Evolutionary conservation across 2,113 vertebrate genomes (phyloP), one percentile per base, ranked within the genome.

Genomic region (Phodopus roborovskii): DNA sequence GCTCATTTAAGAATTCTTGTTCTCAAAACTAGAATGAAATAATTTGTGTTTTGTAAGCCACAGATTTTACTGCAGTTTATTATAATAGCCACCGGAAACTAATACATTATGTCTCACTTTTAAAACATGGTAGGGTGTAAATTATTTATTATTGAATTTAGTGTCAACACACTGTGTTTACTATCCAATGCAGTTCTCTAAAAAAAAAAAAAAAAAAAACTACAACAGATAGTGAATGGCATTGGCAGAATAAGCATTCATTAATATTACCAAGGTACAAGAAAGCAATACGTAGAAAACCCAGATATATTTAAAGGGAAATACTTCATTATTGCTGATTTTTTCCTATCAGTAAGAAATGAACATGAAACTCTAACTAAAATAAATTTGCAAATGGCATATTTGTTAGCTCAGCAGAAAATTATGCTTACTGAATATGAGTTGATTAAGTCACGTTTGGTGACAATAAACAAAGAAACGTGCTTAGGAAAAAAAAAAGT

Each of bases 101-200:
- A 85, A 75, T 83, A 71, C 0, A 81, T 26, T 82, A 42, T 71
- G 28, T 24, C 10, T 87, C 22, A 39, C 7, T 64, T 90, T 68
- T 64, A 70, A 90, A 90, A 17, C 10, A 94, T 17, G 56, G 24
- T 81, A 45, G 30, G 74, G 30, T 94, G 15, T 88, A 64, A 88
- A 90, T 90, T 74, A 87, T 78, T 93, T 84, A 86, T 91, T 84
- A 68, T 50, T 92, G 75, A 90, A 53, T 78, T 91, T 87, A 71
- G 53, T 77, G 28, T 39, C 17, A 68, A 42, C 78, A 91, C n/a
- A 81, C 93, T 82, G 56, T 78, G 56, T 36, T 86, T 89, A 56
- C 26, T 74, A 10, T 87, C 39, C 33, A 77, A 0, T 68, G 58
- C 33, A 77, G 7, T 71, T 64, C 2, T 84, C 56, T 75, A 68